These are phyloP conservation scores for Charadrius vociferus DNA, from an alignment of 2,113 vertebrate species.

Conservation along the genomic window DNA sequence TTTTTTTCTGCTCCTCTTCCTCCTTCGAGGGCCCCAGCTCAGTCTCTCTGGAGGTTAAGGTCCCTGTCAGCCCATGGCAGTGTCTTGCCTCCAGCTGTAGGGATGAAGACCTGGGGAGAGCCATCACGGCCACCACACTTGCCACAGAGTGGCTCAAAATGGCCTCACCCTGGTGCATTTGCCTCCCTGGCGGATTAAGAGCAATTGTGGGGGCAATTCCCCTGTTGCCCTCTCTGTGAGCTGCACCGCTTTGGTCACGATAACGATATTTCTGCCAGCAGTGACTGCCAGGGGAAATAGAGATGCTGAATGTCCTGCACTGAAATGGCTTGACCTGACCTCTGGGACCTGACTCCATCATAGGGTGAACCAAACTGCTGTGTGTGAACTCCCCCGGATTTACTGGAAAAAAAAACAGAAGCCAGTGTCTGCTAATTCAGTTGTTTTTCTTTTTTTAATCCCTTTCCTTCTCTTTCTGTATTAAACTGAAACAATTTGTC, in stretches of 20 bases:
- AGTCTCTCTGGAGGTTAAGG: neutral
- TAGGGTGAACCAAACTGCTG: neutral
- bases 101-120: neutral
- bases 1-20: neutral
- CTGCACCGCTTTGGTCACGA: neutral
- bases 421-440: neutral
- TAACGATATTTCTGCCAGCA: neutral
- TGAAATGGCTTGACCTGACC: constrained; percentile 31
- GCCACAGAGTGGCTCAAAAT: rapidly evolving
- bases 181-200: neutral
- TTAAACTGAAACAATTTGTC: neutral
- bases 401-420: neutral
- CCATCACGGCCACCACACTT: rapidly evolving
- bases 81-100: neutral
- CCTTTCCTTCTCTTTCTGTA: neutral
- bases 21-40: rapidly evolving
- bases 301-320: rapidly evolving
- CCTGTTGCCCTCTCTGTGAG: neutral
- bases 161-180: neutral
- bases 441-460: neutral
- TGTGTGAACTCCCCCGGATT: neutral
- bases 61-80: neutral
- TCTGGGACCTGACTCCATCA: rapidly evolving
- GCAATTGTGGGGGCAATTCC: neutral
- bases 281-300: neutral